A percentile compares a stretch with the other conserved stretches of the same genome.
phyloP scores from a whole-genome alignment of 2,113 vertebrate genomes.

The Blennius ocellaris region DNA sequence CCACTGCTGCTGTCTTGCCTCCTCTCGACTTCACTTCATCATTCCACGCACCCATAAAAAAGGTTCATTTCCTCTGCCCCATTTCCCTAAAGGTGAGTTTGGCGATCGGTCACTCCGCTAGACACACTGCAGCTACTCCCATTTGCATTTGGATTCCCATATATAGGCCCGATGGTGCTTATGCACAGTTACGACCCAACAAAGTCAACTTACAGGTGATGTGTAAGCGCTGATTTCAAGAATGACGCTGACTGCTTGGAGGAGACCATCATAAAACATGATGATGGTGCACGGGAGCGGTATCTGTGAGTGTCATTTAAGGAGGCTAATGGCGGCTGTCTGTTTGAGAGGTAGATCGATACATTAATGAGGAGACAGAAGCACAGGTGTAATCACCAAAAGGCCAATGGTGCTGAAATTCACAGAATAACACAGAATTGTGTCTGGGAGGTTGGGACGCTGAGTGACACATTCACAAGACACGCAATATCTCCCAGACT shows the following conservation, averaged over 20 bases:
- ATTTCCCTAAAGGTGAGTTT: conserved; percentile 65
- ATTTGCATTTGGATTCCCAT: conserved; percentile 23
- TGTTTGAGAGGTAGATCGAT: conserved; percentile 69
- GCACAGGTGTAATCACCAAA: conserved; percentile 54
- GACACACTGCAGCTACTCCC: conserved; percentile 16
- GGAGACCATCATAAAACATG: conserved; percentile 42
- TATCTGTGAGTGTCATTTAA: conserved; percentile 59
- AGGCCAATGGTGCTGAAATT: conserved; percentile 63
- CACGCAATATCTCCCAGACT: conserved; percentile 32
- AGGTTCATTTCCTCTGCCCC: conserved; percentile 54
- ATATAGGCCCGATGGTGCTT: conserved; percentile 12
- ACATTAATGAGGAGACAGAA: conserved; percentile 62
- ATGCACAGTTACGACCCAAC: conserved; percentile 18
- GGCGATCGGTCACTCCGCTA: conserved; percentile 45
- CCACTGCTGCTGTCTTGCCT: conserved; percentile 38
- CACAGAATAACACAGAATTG: conserved; percentile 56
- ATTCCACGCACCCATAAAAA: conserved; percentile 40
- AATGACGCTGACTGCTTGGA: not conserved
- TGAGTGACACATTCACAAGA: conserved; percentile 49
- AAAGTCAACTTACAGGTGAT: conserved; percentile 40
- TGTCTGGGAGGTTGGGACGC: conserved; percentile 26
- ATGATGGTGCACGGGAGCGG: conserved; percentile 49
- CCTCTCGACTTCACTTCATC: conserved; percentile 63
- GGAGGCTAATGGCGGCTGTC: conserved; percentile 53
- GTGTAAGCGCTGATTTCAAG: conserved; percentile 33